Evolutionary conservation across 1,140 invertebrate species (phyloP), one percentile per base, ranked within the genome.

Genomic region (Aphelinus atriplicis): DNA sequence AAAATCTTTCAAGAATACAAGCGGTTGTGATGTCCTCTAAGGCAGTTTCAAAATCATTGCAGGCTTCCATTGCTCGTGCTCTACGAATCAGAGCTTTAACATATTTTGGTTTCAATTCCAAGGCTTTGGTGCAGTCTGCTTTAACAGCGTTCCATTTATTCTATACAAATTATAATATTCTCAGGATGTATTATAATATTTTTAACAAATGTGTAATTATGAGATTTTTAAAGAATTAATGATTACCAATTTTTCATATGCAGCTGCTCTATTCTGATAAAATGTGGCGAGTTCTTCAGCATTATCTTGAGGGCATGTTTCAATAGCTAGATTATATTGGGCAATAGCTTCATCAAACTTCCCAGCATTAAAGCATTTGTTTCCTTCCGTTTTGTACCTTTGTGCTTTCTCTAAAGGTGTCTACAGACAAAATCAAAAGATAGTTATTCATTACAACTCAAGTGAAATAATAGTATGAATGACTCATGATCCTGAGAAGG

Each of bases 231-330:
- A 26, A 26, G 26, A 26, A 57, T 55, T 42, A 50, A 66, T 48
- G 81, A 83, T 89, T 87, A 94, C 93, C 89, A 97, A 89, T 84
- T 97, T 95, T 87, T 98, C 97, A 89, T 96, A 96, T 46, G 96
- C 95, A 56, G 97, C 97, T 3, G 97, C 97, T 83, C 96, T 92
- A 83, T 99, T 99, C 86, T 98, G 97, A 87, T 97, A 98, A 85
- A 96, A 97, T 9, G 94, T 97, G 3, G 97, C 92, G 60, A 98
- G 85, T 78, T 95, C 94, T 2, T 91, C 89, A 50, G 88, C 89
- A 79, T 94, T 91, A 57, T 94, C 92, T 7, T 87, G 80, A 1
- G 96, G 95, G 84, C 96, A 98, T 7, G 92, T 88, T 78, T 93
- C 91, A 74, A 98, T 97, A 1, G 97, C 97, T 88, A 94, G 91